These are phyloP conservation scores for Phaetusa simplex DNA, from an alignment of 2,113 vertebrate species.

Conservation along the genomic window DNA sequence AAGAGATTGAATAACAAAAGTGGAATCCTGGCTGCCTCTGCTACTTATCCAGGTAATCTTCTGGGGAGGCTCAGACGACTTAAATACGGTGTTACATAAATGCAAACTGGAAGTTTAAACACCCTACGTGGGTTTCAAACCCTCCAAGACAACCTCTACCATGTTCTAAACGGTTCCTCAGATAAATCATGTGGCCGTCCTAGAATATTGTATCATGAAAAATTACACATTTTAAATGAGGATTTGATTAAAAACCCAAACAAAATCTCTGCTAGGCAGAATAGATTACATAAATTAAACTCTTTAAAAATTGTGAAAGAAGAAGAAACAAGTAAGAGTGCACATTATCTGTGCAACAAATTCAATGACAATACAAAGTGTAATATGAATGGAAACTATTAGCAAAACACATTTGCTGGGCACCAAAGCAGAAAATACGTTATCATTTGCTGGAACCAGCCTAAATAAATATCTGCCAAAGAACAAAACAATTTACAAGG, in stretches of 20 bases:
- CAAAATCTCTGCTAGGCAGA: background rate
- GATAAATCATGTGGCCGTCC: background rate
- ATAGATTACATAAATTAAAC: background rate
- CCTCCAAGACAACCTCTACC: background rate
- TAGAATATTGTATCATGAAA: background rate
- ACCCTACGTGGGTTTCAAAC: background rate
- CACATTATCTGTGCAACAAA: background rate
- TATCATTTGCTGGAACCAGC: background rate
- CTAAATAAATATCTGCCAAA: background rate
- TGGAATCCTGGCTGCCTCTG: background rate
- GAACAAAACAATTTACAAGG: background rate
- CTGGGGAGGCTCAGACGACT: background rate
- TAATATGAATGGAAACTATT: background rate
- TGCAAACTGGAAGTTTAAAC: background rate
- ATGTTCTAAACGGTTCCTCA: background rate
- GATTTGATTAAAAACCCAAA: background rate
- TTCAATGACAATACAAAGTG: background rate
- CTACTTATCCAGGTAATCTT: slow-evolving; percentile 12
- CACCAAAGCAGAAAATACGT: slow-evolving; percentile 32
- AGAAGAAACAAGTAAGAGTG: background rate
- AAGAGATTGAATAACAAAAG: slow-evolving; percentile 8
- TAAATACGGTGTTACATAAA: background rate
- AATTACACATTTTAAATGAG: background rate
- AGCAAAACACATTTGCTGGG: slow-evolving; percentile 1
- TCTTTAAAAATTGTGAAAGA: background rate